phyloP scores from a whole-genome alignment of 30 jellyfish, hydroid and myxozoan genomes.

The Aurelia coerulea region DNA sequence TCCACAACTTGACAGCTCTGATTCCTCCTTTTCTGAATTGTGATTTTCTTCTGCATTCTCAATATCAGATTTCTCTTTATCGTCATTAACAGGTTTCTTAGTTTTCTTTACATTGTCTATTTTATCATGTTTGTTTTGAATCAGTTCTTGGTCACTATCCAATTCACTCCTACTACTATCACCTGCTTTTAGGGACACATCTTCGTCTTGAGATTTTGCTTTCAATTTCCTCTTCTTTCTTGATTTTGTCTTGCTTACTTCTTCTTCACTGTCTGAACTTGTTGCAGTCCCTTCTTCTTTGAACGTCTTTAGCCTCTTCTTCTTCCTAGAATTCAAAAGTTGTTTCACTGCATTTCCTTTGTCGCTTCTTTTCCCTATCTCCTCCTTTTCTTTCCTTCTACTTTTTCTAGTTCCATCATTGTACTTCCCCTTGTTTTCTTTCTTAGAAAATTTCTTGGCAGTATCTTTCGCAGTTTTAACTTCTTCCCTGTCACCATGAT shows the following conservation, averaged over 20 bases:
- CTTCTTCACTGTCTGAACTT: not conserved
- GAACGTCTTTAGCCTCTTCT: slow-evolving; percentile 6
- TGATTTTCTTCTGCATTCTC: not conserved
- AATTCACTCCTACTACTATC: not conserved
- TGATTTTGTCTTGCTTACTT: not conserved
- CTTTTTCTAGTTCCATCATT: not conserved
- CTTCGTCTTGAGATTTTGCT: not conserved
- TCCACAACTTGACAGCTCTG: not conserved
- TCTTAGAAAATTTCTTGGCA: too few species aligned
- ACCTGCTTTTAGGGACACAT: not conserved
- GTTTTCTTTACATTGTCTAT: not conserved
- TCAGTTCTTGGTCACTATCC: too few species aligned
- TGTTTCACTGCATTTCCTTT: slow-evolving; percentile 28
- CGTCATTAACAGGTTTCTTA: not conserved
- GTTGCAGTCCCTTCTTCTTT: not conserved
- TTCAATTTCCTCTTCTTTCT: not conserved
- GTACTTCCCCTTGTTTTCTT: too few species aligned
- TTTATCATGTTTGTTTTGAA: not conserved
- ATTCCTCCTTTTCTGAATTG: slow-evolving; percentile 10
- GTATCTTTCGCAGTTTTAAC: too few species aligned
- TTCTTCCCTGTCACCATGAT: not conserved
- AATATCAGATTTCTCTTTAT: not conserved
- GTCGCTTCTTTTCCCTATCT: not conserved
- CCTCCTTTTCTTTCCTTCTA: slow-evolving; percentile 34
- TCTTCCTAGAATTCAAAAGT: slow-evolving; percentile 17